Percentiles rank a stretch among this genome's conserved stretches.
These are phyloP conservation scores for Tachyglossus aculeatus DNA, from an alignment of 2,797 vertebrate species.

Conservation along the genomic window DNA sequence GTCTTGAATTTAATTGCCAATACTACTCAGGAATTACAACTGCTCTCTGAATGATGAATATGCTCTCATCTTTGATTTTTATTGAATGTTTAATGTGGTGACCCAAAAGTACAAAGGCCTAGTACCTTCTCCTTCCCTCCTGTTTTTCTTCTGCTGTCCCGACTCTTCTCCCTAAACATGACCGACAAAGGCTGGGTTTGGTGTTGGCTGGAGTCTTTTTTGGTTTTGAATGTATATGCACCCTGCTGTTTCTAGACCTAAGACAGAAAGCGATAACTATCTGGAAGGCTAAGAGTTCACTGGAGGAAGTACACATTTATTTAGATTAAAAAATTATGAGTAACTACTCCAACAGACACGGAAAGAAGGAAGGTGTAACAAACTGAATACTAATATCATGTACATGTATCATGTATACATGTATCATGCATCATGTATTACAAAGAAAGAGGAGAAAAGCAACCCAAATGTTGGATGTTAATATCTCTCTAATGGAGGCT, in stretches of 20 bases:
- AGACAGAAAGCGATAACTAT: constrained; percentile 14
- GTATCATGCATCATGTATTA: too few species aligned
- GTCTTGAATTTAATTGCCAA: constrained; percentile 59
- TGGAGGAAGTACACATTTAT: constrained; percentile 13
- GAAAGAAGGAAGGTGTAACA: constrained; percentile 11
- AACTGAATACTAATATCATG: constrained; percentile 13
- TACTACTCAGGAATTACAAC: constrained; percentile 58
- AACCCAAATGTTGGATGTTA: constrained; percentile 16
- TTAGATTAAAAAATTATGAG: constrained; percentile 11
- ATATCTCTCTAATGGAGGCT: constrained; percentile 15
- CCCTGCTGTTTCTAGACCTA: constrained; percentile 28
- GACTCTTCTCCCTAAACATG: constrained; percentile 20
- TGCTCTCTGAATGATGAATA: constrained; percentile 50
- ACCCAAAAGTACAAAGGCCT: constrained; percentile 11
- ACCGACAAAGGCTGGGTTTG: too few species aligned
- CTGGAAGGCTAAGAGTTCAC: constrained; percentile 3
- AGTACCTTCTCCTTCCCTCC: not conserved
- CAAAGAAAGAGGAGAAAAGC: constrained; percentile 30
- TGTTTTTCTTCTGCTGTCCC: too few species aligned
- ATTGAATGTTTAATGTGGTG: constrained; percentile 11
- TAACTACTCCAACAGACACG: not conserved
- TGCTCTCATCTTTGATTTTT: constrained; percentile 51
- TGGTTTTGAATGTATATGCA: too few species aligned
- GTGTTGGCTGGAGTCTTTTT: too few species aligned
- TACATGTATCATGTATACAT: too few species aligned